Evolutionary conservation across 2,113 vertebrate species (phyloP).

Genomic region (Pitta sordida): DNA sequence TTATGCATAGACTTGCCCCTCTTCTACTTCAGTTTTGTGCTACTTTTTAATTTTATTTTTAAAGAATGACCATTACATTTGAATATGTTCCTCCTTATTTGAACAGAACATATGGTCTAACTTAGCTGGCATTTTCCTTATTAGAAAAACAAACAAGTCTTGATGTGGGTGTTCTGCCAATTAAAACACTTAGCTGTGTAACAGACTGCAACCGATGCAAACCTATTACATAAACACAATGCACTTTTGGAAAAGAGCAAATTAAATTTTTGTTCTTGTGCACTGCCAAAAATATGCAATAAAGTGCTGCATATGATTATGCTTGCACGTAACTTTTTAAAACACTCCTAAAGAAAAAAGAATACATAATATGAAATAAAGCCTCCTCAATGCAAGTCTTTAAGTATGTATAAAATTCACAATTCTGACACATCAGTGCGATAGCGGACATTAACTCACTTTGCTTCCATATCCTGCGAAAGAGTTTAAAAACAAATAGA

Average conservation of each 20-base stretch:
- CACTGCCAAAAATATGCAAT: slow-evolving; percentile 59
- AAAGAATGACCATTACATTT: slow-evolving; percentile 62
- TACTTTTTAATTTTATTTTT: slow-evolving; percentile 47
- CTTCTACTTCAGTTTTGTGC: neutral
- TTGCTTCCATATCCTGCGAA: slow-evolving; percentile 45
- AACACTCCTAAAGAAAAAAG: neutral
- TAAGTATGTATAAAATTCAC: slow-evolving; percentile 65
- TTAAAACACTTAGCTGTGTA: slow-evolving; percentile 75
- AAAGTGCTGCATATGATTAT: slow-evolving; percentile 51
- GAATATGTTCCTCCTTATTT: slow-evolving; percentile 51
- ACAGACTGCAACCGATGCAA: slow-evolving; percentile 72
- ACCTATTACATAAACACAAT: slow-evolving; percentile 74
- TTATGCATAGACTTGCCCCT: neutral
- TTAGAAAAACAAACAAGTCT: slow-evolving; percentile 80
- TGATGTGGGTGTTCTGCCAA: slow-evolving; percentile 79
- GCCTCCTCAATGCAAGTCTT: neutral
- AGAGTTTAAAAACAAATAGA: slow-evolving; percentile 28
- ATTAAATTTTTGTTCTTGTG: slow-evolving; percentile 69
- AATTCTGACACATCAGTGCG: slow-evolving; percentile 29
- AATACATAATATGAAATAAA: slow-evolving; percentile 37
- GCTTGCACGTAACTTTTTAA: slow-evolving; percentile 52
- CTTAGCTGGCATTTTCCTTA: slow-evolving; percentile 80
- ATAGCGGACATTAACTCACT: slow-evolving; percentile 38
- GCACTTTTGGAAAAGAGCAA: slow-evolving; percentile 70
- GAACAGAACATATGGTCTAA: slow-evolving; percentile 75